Percentiles rank a stretch among this genome's conserved stretches.
Conservation (phyloP, 53 echinoderm and acorn worm species). For the Paelopatides confundens region DNA sequence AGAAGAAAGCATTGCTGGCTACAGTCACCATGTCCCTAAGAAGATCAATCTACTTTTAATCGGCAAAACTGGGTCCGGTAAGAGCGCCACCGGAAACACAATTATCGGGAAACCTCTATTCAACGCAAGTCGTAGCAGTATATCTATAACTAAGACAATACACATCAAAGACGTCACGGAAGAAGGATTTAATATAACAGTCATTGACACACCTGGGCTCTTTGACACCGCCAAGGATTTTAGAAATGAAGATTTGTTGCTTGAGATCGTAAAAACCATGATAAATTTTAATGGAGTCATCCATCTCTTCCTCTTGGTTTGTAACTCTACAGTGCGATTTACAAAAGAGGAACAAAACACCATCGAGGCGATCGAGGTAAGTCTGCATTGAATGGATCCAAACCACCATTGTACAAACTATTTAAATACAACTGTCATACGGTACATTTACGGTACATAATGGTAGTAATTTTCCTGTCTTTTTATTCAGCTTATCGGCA, state of each 20-base stretch:
- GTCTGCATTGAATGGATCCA: too few relatives aligned
- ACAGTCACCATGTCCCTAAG: not conserved
- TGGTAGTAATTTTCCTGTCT: too few relatives aligned
- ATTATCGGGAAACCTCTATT: not conserved
- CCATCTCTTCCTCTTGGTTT: not conserved
- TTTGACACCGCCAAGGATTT: not conserved
- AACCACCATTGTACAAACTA: too few relatives aligned
- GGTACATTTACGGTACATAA: too few relatives aligned
- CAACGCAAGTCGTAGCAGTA: not conserved
- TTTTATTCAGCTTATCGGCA: too few relatives aligned
- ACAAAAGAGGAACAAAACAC: conserved; percentile 1
- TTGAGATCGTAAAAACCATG: conserved; percentile 15
- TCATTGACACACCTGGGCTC: conserved; percentile 17
- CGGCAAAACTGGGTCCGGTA: conserved; percentile 28
- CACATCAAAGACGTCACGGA: not conserved
- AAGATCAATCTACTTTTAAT: not conserved
- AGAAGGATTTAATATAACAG: not conserved
- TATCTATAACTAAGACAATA: conserved; percentile 10
- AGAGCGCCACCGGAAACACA: conserved; percentile 32
- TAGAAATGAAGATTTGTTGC: not conserved
- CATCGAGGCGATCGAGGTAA: not conserved
- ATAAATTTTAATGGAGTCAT: not conserved
- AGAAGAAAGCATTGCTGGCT: too few relatives aligned
- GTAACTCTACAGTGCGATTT: not conserved
- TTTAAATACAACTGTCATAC: too few relatives aligned